These are phyloP conservation scores for Fulmarus glacialis DNA, from an alignment of 2,113 vertebrate species.

Conservation along the genomic window DNA sequence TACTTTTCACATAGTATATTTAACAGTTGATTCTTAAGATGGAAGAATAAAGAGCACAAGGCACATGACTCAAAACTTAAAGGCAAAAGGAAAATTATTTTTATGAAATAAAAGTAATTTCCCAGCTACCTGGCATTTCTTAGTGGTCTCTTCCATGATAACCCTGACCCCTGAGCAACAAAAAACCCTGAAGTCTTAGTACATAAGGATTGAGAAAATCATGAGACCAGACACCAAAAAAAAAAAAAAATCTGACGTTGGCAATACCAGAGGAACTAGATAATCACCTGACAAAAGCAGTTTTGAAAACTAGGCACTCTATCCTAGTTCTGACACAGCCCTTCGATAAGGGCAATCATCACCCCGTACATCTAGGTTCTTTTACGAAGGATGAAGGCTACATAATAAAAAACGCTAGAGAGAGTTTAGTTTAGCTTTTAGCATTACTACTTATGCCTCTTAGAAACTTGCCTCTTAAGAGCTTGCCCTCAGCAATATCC, in stretches of 20 bases:
- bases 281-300: background rate
- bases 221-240: rapidly evolving
- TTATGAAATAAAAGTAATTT: background rate
- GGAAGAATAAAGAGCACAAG: background rate
- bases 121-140: background rate
- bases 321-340: background rate
- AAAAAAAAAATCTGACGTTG: background rate
- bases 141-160: background rate
- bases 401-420: background rate
- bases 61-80: background rate
- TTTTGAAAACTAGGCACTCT: background rate
- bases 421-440: background rate
- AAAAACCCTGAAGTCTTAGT: background rate
- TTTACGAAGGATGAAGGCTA: background rate
- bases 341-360: background rate
- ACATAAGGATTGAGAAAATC: background rate
- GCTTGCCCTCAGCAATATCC: background rate
- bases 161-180: background rate
- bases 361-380: background rate
- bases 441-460: background rate
- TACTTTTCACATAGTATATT: background rate
- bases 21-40: background rate
- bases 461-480: background rate
- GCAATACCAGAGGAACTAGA: background rate
- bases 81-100: background rate